phyloP scores from a whole-genome alignment of 2,888 invertebrate species.

The Parnassius smintheus region DNA sequence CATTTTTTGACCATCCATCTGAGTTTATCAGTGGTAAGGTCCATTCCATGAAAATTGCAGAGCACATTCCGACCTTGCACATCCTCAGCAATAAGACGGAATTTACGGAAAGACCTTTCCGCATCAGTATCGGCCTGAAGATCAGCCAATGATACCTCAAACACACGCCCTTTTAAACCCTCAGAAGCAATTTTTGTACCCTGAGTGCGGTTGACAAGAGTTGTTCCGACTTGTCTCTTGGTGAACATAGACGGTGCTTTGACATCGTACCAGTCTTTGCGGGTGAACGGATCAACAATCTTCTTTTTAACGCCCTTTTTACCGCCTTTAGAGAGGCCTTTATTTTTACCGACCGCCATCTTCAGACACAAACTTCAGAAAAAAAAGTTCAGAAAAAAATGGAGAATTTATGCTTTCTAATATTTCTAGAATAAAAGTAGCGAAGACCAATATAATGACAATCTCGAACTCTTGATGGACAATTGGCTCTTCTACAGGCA shows the following conservation, averaged over 20 bases:
- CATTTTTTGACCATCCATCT: conserved; percentile 99
- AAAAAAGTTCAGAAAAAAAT: conserved; percentile 49
- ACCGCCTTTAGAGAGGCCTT: conserved; percentile 98
- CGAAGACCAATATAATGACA: no score
- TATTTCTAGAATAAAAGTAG: no score
- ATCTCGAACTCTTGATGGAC: no score
- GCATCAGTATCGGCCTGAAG: conserved; percentile 97
- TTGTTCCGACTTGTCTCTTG: conserved; percentile 98
- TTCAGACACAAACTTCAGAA: conserved; percentile 73
- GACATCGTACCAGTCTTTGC: conserved; percentile 99
- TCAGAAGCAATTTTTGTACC: conserved; percentile 97
- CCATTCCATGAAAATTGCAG: conserved; percentile 99
- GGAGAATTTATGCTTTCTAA: no score
- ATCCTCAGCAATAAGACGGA: conserved; percentile 98
- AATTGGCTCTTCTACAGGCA: no score
- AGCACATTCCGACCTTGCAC: conserved; percentile 98
- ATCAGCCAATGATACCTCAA: conserved; percentile 98
- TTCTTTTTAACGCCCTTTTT: conserved; percentile 99
- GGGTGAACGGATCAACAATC: conserved; percentile 99
- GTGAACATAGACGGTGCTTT: conserved; percentile 99
- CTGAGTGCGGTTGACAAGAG: conserved; percentile 98
- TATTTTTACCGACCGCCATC: conserved; percentile 97
- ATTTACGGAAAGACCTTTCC: conserved; percentile 98
- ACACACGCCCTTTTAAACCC: conserved; percentile 98
- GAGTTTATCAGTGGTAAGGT: conserved; percentile 98